These are phyloP conservation scores for Drosophila erecta DNA, from an alignment of 1,140 invertebrate species.

Conservation along the genomic window DNA sequence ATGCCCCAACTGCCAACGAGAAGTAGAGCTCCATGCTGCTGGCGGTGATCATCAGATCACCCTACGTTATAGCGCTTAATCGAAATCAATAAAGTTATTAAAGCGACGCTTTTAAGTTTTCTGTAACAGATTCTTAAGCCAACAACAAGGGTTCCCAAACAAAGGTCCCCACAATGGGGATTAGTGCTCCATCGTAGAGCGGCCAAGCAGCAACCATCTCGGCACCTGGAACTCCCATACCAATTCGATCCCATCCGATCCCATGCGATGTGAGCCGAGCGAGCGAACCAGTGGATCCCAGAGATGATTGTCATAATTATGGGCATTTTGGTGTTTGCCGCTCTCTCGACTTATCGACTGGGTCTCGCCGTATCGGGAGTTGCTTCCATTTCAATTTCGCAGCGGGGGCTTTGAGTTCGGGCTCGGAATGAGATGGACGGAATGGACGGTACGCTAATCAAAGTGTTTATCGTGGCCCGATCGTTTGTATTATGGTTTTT, in stretches of 20 bases:
- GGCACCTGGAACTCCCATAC: background rate
- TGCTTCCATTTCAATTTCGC: constrained; percentile 81
- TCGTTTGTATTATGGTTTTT: constrained; percentile 82
- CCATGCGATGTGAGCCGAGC: too few relatives aligned
- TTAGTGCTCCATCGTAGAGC: constrained; percentile 40
- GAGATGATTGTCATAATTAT: constrained; percentile 82
- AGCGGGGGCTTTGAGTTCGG: constrained; percentile 53
- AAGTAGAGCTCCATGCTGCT: background rate
- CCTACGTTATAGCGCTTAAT: constrained; percentile 79
- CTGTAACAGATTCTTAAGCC: constrained; percentile 81
- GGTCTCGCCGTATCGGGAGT: constrained; percentile 59
- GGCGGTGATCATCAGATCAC: constrained; percentile 22
- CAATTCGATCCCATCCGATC: background rate
- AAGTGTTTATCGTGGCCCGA: constrained; percentile 79
- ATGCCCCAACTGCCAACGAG: background rate
- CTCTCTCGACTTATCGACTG: constrained; percentile 37
- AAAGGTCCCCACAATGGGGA: constrained; percentile 60
- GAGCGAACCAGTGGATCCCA: constrained; percentile 13
- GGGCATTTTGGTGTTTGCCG: constrained; percentile 77
- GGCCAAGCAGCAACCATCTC: background rate
- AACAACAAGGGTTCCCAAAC: constrained; percentile 67
- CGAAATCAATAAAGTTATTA: constrained; percentile 84
- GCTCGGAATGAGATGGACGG: background rate
- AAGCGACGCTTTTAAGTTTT: constrained; percentile 81
- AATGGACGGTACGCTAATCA: constrained; percentile 65